Conservation (phyloP, 2,113 vertebrate genomes). For the Acrocephalus kingi region DNA sequence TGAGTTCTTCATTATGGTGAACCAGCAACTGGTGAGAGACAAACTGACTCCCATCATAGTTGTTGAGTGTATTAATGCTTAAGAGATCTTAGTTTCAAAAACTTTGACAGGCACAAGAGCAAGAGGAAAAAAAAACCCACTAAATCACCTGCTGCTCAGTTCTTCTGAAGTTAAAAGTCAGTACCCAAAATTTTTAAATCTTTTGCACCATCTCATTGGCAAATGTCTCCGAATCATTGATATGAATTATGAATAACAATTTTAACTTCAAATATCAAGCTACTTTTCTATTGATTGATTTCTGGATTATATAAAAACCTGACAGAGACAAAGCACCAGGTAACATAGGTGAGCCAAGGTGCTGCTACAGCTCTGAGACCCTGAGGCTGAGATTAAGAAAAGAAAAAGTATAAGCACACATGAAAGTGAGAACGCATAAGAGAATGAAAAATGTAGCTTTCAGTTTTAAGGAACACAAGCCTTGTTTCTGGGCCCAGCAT, state of each 20-base stretch:
- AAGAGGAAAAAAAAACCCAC: background rate
- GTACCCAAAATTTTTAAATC: background rate
- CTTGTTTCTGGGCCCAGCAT: background rate
- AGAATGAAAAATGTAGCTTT: background rate
- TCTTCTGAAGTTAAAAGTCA: background rate
- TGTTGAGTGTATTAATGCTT: background rate
- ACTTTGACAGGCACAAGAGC: background rate
- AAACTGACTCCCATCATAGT: background rate
- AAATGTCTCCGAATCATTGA: background rate
- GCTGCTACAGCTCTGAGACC: background rate
- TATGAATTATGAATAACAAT: background rate
- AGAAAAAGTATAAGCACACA: background rate
- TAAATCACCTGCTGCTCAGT: background rate
- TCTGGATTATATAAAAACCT: background rate
- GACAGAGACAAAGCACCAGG: background rate
- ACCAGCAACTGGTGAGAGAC: background rate
- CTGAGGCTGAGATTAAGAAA: background rate
- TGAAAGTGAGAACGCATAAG: background rate
- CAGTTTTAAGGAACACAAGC: background rate
- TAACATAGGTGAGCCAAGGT: background rate
- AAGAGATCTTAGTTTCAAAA: conserved; percentile 8
- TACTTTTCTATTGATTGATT: background rate
- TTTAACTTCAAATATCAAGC: background rate
- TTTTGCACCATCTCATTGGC: background rate
- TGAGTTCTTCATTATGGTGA: background rate